A percentile compares a stretch with the other conserved stretches of the same genome.
These are phyloP conservation scores for Eucidaris tribuloides DNA, from an alignment of 35 echinoderm and acorn worm species.

Conservation along the genomic window DNA sequence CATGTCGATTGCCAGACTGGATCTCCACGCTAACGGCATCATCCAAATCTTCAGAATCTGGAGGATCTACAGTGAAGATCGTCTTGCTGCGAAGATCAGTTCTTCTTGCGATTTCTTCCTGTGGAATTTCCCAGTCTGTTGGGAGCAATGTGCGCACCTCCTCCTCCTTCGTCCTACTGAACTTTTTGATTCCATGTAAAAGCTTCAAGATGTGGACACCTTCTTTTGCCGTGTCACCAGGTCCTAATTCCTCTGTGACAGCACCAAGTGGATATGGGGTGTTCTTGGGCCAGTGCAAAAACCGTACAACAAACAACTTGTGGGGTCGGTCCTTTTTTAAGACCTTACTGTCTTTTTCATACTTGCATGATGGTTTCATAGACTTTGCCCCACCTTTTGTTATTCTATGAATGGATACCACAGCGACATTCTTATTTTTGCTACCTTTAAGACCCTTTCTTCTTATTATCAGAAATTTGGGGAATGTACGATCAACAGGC, in stretches of 20 bases:
- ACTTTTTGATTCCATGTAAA: constrained; percentile 60
- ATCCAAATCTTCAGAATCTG: constrained; percentile 69
- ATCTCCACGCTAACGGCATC: constrained; percentile 77
- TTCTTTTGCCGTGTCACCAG: constrained; percentile 41
- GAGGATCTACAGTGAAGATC: constrained; percentile 82
- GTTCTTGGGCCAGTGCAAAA: constrained; percentile 49
- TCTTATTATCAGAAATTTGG: constrained; percentile 62
- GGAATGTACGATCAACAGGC: constrained; percentile 75
- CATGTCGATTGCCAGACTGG: constrained; percentile 20
- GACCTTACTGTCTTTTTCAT: constrained; percentile 35
- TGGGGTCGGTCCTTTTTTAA: constrained; percentile 43
- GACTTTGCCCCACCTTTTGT: neutral
- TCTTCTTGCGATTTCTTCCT: constrained; percentile 47
- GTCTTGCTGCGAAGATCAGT: constrained; percentile 39
- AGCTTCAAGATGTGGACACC: constrained; percentile 78
- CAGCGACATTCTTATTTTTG: neutral
- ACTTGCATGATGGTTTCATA: neutral
- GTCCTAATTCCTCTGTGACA: constrained; percentile 72
- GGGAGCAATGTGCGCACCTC: too few species aligned
- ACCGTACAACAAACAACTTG: constrained; percentile 87
- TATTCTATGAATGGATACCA: constrained; percentile 25
- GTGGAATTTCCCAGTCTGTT: constrained; percentile 72
- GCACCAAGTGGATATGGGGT: constrained; percentile 77
- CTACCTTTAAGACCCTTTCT: neutral
- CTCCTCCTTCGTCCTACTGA: too few species aligned